Evolutionary conservation across 2,113 vertebrate species (phyloP).

Genomic region (Orycteropus afer): DNA sequence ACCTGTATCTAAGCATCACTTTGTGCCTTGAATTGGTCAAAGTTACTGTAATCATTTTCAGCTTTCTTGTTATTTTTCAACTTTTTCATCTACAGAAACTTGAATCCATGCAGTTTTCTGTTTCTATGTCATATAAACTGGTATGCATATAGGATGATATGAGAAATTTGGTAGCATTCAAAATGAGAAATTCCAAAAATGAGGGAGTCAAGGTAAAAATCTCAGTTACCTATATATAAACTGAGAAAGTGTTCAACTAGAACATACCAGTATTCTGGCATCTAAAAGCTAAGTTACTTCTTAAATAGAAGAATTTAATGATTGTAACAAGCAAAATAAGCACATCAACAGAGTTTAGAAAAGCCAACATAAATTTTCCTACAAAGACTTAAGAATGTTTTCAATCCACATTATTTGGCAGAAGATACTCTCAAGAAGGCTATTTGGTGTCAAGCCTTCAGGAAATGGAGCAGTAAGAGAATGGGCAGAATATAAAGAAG

Average conservation of each 20-base stretch:
- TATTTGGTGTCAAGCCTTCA: background rate
- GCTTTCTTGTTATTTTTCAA: conserved; percentile 7
- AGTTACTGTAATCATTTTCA: background rate
- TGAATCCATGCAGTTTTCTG: background rate
- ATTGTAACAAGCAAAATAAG: conserved; percentile 30
- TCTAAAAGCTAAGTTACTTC: conserved; percentile 30
- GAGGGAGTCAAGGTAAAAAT: background rate
- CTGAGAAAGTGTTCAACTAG: background rate
- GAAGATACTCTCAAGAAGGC: background rate
- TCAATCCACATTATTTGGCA: background rate
- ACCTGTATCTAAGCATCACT: background rate
- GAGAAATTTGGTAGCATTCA: background rate
- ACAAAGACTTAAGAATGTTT: conserved; percentile 18
- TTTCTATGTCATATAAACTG: background rate
- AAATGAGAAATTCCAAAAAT: background rate
- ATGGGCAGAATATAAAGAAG: background rate
- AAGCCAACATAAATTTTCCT: conserved; percentile 8
- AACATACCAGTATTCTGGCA: background rate
- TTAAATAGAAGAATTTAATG: background rate
- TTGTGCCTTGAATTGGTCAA: background rate
- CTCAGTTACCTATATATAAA: background rate
- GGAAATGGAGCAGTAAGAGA: background rate
- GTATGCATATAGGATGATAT: background rate
- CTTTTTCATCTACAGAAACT: background rate
- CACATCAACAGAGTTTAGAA: background rate